phyloP scores from a whole-genome alignment of 2,888 invertebrate genomes.

The Dorcus hopei region DNA sequence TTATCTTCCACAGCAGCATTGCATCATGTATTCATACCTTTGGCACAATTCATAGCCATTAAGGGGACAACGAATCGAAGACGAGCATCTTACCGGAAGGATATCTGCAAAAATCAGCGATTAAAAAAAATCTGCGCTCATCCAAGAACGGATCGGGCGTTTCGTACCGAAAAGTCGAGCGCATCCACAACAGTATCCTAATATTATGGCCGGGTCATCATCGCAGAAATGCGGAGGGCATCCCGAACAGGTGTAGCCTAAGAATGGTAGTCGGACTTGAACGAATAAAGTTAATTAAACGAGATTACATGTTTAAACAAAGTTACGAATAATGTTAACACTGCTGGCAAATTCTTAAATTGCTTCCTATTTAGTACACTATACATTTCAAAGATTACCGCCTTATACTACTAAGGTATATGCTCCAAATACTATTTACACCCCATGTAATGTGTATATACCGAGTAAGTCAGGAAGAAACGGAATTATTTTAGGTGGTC shows the following conservation, averaged over 20 bases:
- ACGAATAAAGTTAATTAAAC: conserved; percentile 8
- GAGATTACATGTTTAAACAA: too few species aligned
- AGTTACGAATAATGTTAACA: background rate
- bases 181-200: conserved; percentile 65
- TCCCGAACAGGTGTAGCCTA: conserved; percentile 55
- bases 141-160: background rate
- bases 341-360: too few species aligned
- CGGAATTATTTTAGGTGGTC: too few species aligned
- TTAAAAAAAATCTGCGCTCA: background rate
- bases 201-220: conserved; percentile 59
- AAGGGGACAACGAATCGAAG: conserved; percentile 55
- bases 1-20: conserved; percentile 55
- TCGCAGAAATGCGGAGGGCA: conserved; percentile 58
- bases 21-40: conserved; percentile 64
- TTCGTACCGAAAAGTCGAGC: conserved; percentile 54
- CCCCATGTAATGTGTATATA: too few species aligned
- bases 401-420: too few species aligned
- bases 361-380: too few species aligned
- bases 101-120: conserved; percentile 49
- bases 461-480: too few species aligned
- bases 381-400: too few species aligned
- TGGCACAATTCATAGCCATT: conserved; percentile 58
- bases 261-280: conserved; percentile 54
- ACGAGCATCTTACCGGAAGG: conserved; percentile 56
- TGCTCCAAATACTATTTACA: too few species aligned